phyloP scores from a whole-genome alignment of 2,797 vertebrate species.

The Falco columbarius region DNA sequence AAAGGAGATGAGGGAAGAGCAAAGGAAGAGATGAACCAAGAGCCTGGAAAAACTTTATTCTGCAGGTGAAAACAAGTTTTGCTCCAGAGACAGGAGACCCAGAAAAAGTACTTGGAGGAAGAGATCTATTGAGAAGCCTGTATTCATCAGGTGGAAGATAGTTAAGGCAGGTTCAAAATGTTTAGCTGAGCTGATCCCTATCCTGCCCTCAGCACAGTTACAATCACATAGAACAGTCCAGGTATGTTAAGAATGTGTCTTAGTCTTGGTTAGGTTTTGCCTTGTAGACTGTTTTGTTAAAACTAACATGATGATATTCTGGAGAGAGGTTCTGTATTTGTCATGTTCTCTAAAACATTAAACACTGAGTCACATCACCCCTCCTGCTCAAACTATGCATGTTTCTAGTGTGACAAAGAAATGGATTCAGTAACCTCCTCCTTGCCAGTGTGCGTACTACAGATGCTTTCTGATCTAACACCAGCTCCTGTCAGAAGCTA shows the following conservation, averaged over 20 bases:
- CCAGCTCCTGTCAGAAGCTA: background rate
- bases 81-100: background rate
- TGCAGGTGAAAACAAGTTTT: background rate
- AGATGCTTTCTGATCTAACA: background rate
- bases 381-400: background rate
- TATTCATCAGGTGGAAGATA: background rate
- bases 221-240: background rate
- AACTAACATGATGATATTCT: background rate
- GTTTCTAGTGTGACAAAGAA: background rate
- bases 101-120: background rate
- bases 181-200: background rate
- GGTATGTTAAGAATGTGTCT: background rate
- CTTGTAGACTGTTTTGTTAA: background rate
- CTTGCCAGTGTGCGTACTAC: background rate
- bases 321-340: background rate
- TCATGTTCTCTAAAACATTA: background rate
- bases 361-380: background rate
- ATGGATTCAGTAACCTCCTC: background rate
- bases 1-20: background rate
- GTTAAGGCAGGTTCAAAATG: background rate
- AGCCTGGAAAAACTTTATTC: background rate
- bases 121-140: background rate
- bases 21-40: background rate
- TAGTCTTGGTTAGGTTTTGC: background rate
- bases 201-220: background rate